phyloP scores from a whole-genome alignment of 2,113 vertebrate genomes.

The Chascanopsetta lugubris region DNA sequence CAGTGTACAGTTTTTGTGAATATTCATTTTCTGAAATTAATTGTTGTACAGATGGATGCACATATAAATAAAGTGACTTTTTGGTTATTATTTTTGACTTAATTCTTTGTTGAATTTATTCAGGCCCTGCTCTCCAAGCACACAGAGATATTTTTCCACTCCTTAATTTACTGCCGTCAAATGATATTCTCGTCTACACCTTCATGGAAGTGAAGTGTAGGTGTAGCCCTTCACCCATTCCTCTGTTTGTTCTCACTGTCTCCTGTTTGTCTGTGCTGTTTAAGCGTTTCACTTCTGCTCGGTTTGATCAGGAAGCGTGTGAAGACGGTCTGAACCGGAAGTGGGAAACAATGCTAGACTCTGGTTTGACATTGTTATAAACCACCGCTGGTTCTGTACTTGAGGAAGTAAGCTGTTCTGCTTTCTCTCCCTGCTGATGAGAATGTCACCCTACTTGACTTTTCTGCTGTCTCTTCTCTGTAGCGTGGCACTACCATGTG shows the following conservation, averaged over 20 bases:
- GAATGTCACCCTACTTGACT: neutral
- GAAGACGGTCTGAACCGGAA: slow-evolving; percentile 56
- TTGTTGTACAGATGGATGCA: slow-evolving; percentile 58
- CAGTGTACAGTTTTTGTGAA: slow-evolving; percentile 68
- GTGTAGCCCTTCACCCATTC: slow-evolving; percentile 25
- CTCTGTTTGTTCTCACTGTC: slow-evolving; percentile 37
- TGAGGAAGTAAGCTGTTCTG: slow-evolving; percentile 16
- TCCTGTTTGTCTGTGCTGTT: slow-evolving; percentile 57
- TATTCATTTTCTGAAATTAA: slow-evolving; percentile 38
- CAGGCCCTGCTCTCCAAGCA: too few species aligned
- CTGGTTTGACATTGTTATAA: slow-evolving; percentile 20
- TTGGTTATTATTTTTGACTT: slow-evolving; percentile 12
- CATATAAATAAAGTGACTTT: slow-evolving; percentile 61
- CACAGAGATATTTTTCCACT: slow-evolving; percentile 15
- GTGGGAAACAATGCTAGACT: slow-evolving; percentile 56
- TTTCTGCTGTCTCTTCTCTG: too few species aligned
- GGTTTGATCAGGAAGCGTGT: slow-evolving; percentile 64
- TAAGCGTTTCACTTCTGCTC: slow-evolving; percentile 60
- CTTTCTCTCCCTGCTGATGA: slow-evolving; percentile 15
- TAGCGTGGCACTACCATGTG: too few species aligned
- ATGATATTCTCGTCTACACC: slow-evolving; percentile 12
- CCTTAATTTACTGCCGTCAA: slow-evolving; percentile 36
- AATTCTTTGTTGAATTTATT: neutral
- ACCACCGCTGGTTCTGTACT: slow-evolving; percentile 19
- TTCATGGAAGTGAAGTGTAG: slow-evolving; percentile 23